Evolutionary conservation across 2,113 vertebrate genomes (phyloP).

Genomic region (Psophia crepitans): DNA sequence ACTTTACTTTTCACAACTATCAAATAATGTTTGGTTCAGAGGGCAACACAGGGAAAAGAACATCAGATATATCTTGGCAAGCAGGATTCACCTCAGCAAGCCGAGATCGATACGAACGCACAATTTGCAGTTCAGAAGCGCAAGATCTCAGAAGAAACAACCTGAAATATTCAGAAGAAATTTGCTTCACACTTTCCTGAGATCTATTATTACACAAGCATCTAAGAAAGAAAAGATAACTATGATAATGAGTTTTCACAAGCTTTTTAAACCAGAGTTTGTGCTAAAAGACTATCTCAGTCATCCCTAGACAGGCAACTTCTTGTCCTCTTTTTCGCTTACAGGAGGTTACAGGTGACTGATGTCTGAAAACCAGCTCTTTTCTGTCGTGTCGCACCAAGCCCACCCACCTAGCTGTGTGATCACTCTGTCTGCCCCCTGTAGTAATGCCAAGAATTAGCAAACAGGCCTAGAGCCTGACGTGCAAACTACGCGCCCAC

Average conservation of each 20-base stretch:
- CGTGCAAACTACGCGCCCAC: neutral
- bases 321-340: neutral
- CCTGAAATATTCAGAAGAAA: neutral
- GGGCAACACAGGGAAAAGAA: neutral
- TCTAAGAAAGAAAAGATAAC: neutral
- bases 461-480: neutral
- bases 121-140: neutral
- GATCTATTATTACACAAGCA: neutral
- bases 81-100: neutral
- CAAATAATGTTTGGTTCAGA: neutral
- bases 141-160: neutral
- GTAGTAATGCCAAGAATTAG: neutral
- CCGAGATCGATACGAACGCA: neutral
- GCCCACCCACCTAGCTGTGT: neutral
- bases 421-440: neutral
- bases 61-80: neutral
- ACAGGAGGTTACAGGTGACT: neutral
- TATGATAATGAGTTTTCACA: neutral
- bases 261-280: neutral
- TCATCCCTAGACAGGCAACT: neutral
- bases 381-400: neutral
- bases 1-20: neutral
- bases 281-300: neutral
- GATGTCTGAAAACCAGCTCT: neutral
- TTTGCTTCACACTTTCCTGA: neutral